phyloP scores from a whole-genome alignment of 2,113 vertebrate genomes.

The Burhinus oedicnemus region DNA sequence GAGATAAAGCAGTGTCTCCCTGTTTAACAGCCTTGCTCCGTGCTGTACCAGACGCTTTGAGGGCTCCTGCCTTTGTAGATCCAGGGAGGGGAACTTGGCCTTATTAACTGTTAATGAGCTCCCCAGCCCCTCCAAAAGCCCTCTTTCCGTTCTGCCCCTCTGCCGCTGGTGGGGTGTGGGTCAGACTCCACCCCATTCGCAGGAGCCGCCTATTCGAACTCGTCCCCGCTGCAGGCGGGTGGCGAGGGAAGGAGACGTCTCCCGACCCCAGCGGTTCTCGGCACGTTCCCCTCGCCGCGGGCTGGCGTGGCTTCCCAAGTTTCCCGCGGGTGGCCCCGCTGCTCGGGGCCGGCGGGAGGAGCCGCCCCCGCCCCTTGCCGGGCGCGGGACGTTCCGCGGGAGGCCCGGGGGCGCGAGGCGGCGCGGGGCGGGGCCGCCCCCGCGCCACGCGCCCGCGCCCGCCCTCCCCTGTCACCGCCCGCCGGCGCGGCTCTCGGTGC shows the following conservation, averaged over 20 bases:
- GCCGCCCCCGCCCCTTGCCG: not conserved
- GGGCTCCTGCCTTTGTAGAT: not conserved
- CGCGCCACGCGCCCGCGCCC: not conserved
- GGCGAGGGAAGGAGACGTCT: too few relatives aligned
- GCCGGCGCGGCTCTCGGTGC: not conserved
- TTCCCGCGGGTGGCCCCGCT: not conserved
- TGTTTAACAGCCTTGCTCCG: not conserved
- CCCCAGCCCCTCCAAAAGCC: not conserved
- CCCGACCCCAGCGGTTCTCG: fast-evolving
- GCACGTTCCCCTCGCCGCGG: not conserved
- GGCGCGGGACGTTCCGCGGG: not conserved
- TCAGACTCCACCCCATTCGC: not conserved
- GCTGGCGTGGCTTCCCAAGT: not conserved
- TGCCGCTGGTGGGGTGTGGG: fast-evolving
- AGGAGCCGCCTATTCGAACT: not conserved
- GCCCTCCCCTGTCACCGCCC: not conserved
- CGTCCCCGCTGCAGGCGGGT: not conserved
- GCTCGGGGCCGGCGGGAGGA: not conserved
- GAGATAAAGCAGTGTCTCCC: not conserved
- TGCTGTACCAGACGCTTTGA: not conserved
- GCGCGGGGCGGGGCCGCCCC: not conserved
- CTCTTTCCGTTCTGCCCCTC: not conserved
- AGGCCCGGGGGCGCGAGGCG: not conserved
- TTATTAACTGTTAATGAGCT: fast-evolving
- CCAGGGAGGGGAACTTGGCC: too few relatives aligned